A percentile compares a stretch with the other conserved stretches of the same genome.
Conservation (phyloP, 2,113 vertebrate species). For the Rhizomys pruinosus region DNA sequence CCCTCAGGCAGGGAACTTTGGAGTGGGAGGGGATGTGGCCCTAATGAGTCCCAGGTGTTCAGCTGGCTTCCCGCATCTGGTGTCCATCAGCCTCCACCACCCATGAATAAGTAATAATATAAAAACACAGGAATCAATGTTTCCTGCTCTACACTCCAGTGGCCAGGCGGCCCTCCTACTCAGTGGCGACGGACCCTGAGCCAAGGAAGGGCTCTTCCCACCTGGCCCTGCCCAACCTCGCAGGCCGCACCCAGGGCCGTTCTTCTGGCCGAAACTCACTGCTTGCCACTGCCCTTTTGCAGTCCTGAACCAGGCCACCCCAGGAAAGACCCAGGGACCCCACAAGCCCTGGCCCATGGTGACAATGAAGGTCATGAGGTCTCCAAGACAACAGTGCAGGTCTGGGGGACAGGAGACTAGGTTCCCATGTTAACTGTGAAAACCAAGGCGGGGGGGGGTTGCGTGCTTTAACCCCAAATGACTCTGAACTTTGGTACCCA, state of each 20-base stretch:
- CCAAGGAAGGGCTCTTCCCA: not conserved
- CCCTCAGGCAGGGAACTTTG: constrained; percentile 77
- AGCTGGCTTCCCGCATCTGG: constrained; percentile 93
- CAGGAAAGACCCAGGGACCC: not conserved
- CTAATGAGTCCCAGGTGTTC: constrained; percentile 94
- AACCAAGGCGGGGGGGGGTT: not conserved
- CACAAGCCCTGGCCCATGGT: accelerated
- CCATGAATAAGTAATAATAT: constrained; percentile 89
- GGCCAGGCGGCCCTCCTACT: constrained; percentile 46
- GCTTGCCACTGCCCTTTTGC: not conserved
- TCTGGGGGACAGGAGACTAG: no score
- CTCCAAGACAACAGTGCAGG: not conserved
- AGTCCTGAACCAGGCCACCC: not conserved
- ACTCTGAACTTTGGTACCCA: not conserved
- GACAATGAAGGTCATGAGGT: not conserved
- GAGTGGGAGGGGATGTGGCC: constrained; percentile 38
- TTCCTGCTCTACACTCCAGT: constrained; percentile 76
- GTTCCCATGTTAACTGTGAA: no score
- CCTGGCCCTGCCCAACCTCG: not conserved
- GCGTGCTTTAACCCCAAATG: no score
- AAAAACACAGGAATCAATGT: constrained; percentile 87
- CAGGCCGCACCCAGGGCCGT: constrained; percentile 32
- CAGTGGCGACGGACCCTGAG: constrained; percentile 35
- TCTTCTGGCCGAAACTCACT: not conserved
- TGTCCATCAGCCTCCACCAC: constrained; percentile 88